Evolutionary conservation across 2,797 vertebrate genomes (phyloP).

Genomic region (Alosa sapidissima): DNA sequence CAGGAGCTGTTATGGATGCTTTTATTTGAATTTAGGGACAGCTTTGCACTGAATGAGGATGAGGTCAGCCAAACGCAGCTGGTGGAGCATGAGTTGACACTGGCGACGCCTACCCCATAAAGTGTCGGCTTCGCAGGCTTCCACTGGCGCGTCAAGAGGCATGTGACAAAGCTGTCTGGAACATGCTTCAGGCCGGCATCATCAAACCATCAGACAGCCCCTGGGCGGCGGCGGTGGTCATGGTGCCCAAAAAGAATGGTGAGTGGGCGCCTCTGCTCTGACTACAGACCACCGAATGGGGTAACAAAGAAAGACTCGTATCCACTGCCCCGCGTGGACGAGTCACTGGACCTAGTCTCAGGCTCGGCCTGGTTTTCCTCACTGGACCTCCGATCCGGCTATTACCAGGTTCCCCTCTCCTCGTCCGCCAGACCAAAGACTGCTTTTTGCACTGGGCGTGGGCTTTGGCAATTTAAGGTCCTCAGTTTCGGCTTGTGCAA

Average conservation of each 20-base stretch:
- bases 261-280: background rate
- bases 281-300: background rate
- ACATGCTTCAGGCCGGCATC: background rate
- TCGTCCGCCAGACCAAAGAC: too few species aligned
- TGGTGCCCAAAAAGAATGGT: background rate
- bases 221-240: background rate
- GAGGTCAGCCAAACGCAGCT: background rate
- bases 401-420: background rate
- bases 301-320: constrained; percentile 5
- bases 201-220: constrained; percentile 22
- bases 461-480: too few species aligned
- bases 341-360: background rate
- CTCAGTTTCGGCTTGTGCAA: too few species aligned
- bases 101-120: background rate
- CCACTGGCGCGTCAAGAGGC: background rate
- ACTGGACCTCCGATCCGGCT: background rate
- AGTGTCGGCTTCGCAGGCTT: background rate
- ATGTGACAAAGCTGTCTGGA: background rate
- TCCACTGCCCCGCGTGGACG: background rate
- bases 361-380: background rate
- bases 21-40: constrained; percentile 4
- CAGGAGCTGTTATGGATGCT: constrained; percentile 19
- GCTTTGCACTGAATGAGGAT: constrained; percentile 16
- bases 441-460: too few species aligned
- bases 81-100: constrained; percentile 27